Evolutionary conservation across 1,140 invertebrate species (phyloP), one percentile per base, ranked within the genome.

Genomic region (Drosophila pachea): DNA sequence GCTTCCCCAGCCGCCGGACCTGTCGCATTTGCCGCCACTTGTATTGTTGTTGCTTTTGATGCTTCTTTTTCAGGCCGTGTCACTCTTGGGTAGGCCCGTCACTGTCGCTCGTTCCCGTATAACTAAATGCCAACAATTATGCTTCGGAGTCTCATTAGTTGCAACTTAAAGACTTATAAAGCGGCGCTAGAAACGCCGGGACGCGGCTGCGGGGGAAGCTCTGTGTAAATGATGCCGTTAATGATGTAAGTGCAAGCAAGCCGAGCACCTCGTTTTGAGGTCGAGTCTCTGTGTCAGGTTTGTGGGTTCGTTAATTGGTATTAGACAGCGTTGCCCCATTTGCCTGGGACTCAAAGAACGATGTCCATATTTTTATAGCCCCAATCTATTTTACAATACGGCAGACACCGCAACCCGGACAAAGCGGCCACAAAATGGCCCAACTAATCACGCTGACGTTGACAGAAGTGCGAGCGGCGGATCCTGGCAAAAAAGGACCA

Each of bases 101-200:
- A 35, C 29, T n/a, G 75, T 62, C 72, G 69, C 66, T 61, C 68
- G 74, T 54, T 11, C 45, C 54, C 47, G 35, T 84, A 72, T 74
- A 78, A 76, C 73, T 84, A 84, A 84, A 84, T 77, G 81, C 70
- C 68, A 86, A 86, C 81, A 86, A 86, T 86, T 86, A 86, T 86
- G 81, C 86, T 86, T 84, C 74, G 76, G 76, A 84, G 81, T 84
- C 79, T 84, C 79, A 84, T 84, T 84, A 84, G 79, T 84, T 86
- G 79, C 70, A 84, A 83, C 73, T 83, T 84, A 73, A 78, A 83
- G 79, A 82, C 68, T 75, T 76, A 64, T 70, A 84, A 83, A 72
- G 74, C 77, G 72, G 66, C 63, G 60, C 38, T 65, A 48, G 48
- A 48, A 9, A 9, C 31, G 36, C 22, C n/a, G 14, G 31, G 60